Conservation (phyloP, 2,888 invertebrate genomes). For the Sacculina carcini region DNA sequence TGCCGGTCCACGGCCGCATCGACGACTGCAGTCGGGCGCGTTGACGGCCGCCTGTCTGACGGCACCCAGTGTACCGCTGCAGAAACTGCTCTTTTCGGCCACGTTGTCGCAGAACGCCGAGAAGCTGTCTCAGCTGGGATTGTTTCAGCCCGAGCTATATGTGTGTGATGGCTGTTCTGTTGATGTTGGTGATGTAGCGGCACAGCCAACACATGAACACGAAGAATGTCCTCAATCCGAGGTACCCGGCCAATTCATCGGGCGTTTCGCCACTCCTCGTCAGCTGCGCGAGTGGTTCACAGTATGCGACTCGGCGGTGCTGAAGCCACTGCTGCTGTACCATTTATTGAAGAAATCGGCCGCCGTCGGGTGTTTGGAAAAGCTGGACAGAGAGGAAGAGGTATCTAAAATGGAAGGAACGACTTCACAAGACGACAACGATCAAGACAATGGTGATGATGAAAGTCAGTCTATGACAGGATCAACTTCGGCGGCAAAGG, state of each 20-base stretch:
- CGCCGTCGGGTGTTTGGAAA: too few relatives aligned
- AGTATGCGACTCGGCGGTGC: conserved; percentile 17
- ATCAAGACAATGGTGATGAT: too few relatives aligned
- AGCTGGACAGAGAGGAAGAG: too few relatives aligned
- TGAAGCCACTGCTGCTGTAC: conserved; percentile 53
- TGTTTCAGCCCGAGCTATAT: conserved; percentile 79
- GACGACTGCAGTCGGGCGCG: background rate
- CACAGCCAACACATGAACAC: conserved; percentile 14
- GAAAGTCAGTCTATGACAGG: too few relatives aligned
- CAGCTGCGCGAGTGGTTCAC: conserved; percentile 21
- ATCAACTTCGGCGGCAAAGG: too few relatives aligned
- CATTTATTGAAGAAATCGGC: conserved; percentile 28
- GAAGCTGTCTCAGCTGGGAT: conserved; percentile 55
- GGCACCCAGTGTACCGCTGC: conserved; percentile 32
- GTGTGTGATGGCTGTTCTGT: conserved; percentile 32
- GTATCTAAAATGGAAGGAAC: too few relatives aligned
- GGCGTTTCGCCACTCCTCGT: conserved; percentile 44
- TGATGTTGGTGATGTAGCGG: background rate
- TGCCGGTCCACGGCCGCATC: background rate
- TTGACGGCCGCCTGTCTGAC: background rate
- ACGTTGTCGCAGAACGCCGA: conserved; percentile 91
- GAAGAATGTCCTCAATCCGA: conserved; percentile 20
- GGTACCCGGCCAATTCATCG: conserved; percentile 28
- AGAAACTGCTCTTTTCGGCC: conserved; percentile 89
- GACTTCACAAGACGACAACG: too few relatives aligned